These are phyloP conservation scores for Megamerina dolium DNA, from an alignment of 2,888 invertebrate genomes.

Conservation along the genomic window DNA sequence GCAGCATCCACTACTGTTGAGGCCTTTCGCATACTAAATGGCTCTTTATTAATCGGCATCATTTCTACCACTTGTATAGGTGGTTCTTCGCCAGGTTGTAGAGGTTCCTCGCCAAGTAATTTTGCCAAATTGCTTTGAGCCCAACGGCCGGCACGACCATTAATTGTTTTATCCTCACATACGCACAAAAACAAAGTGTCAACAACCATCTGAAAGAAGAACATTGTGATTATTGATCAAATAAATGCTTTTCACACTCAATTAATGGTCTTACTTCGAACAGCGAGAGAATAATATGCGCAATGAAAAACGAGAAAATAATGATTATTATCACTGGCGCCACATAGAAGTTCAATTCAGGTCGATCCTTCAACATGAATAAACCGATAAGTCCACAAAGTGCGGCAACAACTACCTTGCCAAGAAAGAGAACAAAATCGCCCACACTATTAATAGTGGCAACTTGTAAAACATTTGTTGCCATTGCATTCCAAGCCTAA, in stretches of 20 bases:
- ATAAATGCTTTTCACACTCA: not conserved
- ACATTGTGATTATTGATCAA: not conserved
- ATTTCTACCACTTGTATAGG: constrained; percentile 48
- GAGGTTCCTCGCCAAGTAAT: constrained; percentile 52
- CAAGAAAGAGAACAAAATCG: constrained; percentile 86
- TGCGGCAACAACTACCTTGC: constrained; percentile 72
- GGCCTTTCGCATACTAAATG: constrained; percentile 38
- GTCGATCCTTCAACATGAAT: constrained; percentile 66
- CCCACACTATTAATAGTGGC: constrained; percentile 90
- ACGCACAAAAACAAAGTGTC: constrained; percentile 91
- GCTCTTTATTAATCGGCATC: constrained; percentile 49
- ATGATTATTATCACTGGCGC: constrained; percentile 79
- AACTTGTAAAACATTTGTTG: constrained; percentile 78
- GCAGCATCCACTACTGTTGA: not conserved
- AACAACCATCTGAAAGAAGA: constrained; percentile 71
- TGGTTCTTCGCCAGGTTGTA: constrained; percentile 44
- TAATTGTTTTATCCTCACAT: constrained; percentile 84
- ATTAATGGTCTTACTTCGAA: constrained; percentile 66
- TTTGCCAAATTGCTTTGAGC: constrained; percentile 56
- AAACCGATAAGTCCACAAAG: constrained; percentile 74
- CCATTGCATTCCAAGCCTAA: constrained; percentile 80
- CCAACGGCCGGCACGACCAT: constrained; percentile 66
- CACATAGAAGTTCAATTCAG: constrained; percentile 74
- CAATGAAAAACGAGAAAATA: constrained; percentile 84
- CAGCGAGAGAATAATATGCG: constrained; percentile 86